Conservation (phyloP, 37 sponge, comb jelly and placozoan genomes). For the Axinella damicornis region DNA sequence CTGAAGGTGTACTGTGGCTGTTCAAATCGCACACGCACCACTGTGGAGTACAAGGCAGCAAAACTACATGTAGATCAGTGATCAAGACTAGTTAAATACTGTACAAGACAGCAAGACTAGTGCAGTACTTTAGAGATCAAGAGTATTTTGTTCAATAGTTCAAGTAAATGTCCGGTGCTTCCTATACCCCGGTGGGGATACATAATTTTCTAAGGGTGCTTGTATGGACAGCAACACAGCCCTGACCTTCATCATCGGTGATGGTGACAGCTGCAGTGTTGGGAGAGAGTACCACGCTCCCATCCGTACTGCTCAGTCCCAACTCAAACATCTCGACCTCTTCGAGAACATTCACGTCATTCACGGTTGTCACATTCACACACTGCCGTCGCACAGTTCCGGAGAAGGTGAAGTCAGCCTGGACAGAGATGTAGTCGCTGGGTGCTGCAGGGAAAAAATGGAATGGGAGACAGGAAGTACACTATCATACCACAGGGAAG, state of each 20-base stretch:
- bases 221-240: too few relatives aligned
- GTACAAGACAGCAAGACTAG: too few relatives aligned
- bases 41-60: too few relatives aligned
- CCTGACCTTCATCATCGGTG: conserved; percentile 6
- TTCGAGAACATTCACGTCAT: conserved; percentile 5
- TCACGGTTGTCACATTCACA: neutral
- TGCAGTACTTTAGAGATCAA: too few relatives aligned
- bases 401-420: neutral
- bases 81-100: too few relatives aligned
- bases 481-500: too few relatives aligned
- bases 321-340: conserved; percentile 12
- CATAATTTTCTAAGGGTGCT: too few relatives aligned
- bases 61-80: too few relatives aligned
- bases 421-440: neutral
- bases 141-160: too few relatives aligned
- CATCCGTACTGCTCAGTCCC: neutral
- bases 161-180: too few relatives aligned
- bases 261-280: conserved; percentile 12
- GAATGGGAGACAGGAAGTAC: neutral
- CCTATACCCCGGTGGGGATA: too few relatives aligned
- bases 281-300: neutral
- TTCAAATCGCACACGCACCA: conserved; percentile 17
- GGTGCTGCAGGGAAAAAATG: neutral
- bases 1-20: neutral
- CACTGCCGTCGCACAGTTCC: neutral